These are phyloP conservation scores for Chloroceryle amazona DNA, from an alignment of 2,797 vertebrate genomes.

Conservation along the genomic window DNA sequence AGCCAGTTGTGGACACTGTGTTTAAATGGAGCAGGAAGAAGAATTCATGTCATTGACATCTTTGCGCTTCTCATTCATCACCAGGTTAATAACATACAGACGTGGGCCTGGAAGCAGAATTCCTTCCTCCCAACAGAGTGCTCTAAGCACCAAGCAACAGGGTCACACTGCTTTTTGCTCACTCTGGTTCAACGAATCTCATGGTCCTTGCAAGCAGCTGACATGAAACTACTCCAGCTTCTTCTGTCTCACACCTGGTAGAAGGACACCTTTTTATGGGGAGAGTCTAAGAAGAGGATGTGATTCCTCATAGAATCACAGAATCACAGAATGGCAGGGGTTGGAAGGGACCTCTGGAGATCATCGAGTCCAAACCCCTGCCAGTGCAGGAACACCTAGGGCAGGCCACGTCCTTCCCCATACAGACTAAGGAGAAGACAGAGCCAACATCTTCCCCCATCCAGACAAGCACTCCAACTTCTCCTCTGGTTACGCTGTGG, in stretches of 20 bases:
- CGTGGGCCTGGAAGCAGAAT: not conserved
- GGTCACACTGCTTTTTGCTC: not conserved
- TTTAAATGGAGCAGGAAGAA: not conserved
- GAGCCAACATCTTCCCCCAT: not conserved
- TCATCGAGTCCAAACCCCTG: too few species aligned
- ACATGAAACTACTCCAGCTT: not conserved
- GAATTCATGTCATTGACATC: not conserved
- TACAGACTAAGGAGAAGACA: not conserved
- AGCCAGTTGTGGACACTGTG: not conserved
- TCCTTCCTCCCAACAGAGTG: not conserved
- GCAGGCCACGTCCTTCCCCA: not conserved
- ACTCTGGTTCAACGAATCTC: not conserved
- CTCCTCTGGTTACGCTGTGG: not conserved
- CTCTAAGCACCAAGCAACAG: not conserved
- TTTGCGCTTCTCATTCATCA: not conserved
- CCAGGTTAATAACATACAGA: conserved; percentile 35
- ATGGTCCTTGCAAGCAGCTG: not conserved
- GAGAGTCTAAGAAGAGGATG: not conserved
- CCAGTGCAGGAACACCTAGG: too few species aligned
- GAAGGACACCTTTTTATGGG: not conserved
- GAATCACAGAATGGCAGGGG: too few species aligned
- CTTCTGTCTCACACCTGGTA: not conserved
- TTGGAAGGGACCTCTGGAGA: too few species aligned
- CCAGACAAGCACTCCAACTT: not conserved
- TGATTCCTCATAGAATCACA: not conserved